Base-by-base conservation (phyloP, 2,888 invertebrate genomes). In the Globia sparganii region DNA sequence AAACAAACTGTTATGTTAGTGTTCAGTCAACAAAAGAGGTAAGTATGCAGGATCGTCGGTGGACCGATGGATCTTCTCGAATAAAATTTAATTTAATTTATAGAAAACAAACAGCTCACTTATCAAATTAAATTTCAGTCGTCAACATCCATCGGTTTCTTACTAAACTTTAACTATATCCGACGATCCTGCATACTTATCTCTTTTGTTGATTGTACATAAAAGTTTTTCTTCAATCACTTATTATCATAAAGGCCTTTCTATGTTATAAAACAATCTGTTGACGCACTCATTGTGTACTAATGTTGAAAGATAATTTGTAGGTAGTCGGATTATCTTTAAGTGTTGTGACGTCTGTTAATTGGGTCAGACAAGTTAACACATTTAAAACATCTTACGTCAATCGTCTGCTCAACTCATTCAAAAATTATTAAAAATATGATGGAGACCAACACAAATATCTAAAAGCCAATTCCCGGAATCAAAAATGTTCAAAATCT, bases 271-370 rank as follows among this genome's bases (percentile, higher is more conserved):
- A 68, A 62, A 62, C 46, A 13, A 53, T 43, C 18, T 34, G 37
- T 28, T 66, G 37, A 66, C 70, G 75, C 59, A 70, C 5, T 34
- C 5, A 2, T 43, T 43, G 43, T 15, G 25, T 49, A 8, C 37
- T 15, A 2, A 43, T 37, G 25, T n/a, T 25, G 18, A 40, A 46
- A n/a, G 21, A 34, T 74, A 49, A 46, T 34, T 34, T 37, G n/a
- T 31, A 61, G 37, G 37, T 31, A 56, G n/a, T n/a, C 43, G 43
- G 65, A 70, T 49, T 25, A 40, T 40, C 43, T 64, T 56, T 9
- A n/a, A n/a, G 40, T 43, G 13, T 75, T 69, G 13, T 80, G 71
- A 82, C 77, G 77, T 77, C 31, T 46, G 11, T 34, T 25, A 34
- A 58, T 28, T 68, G 25, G 66, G 67, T 76, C 70, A 71, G 49